Conservation (phyloP, 1,140 invertebrate genomes). For the Drosophila punjabiensis region DNA sequence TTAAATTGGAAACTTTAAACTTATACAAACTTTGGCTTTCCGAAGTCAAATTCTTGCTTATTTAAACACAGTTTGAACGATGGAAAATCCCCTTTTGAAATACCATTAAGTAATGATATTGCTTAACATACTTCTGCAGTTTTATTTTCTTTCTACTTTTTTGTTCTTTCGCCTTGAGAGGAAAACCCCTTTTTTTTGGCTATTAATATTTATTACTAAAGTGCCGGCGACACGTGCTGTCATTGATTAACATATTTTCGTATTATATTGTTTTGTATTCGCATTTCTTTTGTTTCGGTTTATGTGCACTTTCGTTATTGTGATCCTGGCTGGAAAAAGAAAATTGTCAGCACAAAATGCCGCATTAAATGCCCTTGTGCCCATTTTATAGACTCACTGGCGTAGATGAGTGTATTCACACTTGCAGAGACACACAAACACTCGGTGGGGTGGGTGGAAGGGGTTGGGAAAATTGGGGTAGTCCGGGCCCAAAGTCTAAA, state of each 20-base stretch:
- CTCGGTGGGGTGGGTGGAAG: slow-evolving; percentile 2
- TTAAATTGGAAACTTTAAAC: neutral
- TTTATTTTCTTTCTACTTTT: neutral
- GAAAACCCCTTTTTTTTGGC: neutral
- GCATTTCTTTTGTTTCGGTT: slow-evolving; percentile 11
- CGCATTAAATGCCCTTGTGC: slow-evolving; percentile 71
- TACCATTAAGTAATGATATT: neutral
- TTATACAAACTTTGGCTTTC: neutral
- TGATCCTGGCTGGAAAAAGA: slow-evolving; percentile 25
- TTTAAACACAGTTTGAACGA: too few species aligned
- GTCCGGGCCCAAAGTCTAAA: slow-evolving; percentile 39
- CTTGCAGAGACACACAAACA: slow-evolving; percentile 23
- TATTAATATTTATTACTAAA: slow-evolving; percentile 7
- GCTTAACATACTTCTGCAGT: slow-evolving; percentile 15
- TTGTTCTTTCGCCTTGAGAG: neutral
- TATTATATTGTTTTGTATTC: slow-evolving; percentile 7
- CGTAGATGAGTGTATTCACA: slow-evolving; percentile 48
- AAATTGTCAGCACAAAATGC: slow-evolving; percentile 48
- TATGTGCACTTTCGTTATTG: slow-evolving; percentile 28
- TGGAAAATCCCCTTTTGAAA: neutral
- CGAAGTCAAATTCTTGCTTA: neutral
- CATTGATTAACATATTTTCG: slow-evolving; percentile 18
- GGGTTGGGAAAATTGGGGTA: slow-evolving; percentile 28
- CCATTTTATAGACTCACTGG: slow-evolving; percentile 54
- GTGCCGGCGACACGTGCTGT: neutral